A percentile compares a stretch with the other conserved stretches of the same genome.
Conservation (phyloP, 2,888 invertebrate species). For the Abrostola triplasia region DNA sequence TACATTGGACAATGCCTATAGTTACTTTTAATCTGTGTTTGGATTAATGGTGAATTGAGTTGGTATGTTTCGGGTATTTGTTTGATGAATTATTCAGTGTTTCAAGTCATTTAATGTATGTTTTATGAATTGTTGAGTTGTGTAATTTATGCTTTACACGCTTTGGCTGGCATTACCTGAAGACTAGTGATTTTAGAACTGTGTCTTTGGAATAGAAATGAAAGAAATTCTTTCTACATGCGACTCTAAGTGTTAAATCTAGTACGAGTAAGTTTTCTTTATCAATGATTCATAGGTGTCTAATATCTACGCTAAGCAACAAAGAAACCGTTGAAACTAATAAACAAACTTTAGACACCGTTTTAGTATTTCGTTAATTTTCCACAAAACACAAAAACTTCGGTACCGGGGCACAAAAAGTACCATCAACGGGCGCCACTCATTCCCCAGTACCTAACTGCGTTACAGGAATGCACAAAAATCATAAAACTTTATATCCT, state of each 20-base stretch:
- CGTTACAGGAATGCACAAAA: conserved; percentile 59
- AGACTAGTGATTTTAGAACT: no score
- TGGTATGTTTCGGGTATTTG: conserved; percentile 7
- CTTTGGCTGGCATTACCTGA: no score
- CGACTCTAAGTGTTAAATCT: no score
- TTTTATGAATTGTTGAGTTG: no score
- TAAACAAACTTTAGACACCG: neutral
- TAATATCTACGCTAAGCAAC: neutral
- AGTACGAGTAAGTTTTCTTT: no score
- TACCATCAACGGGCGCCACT: conserved; percentile 30
- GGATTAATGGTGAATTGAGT: conserved; percentile 21
- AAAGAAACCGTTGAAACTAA: neutral
- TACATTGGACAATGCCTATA: conserved; percentile 14
- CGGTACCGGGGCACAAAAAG: conserved; percentile 17
- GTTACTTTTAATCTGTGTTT: neutral
- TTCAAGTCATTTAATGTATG: no score
- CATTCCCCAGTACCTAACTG: conserved; percentile 49
- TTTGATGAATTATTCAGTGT: no score
- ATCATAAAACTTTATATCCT: conserved; percentile 59
- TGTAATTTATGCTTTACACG: no score
- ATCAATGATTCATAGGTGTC: no score
- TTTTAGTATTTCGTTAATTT: neutral
- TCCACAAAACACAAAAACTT: conserved; percentile 28
- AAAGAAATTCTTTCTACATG: no score
- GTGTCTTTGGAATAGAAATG: no score